These are phyloP conservation scores for Acronicta psi DNA, from an alignment of 2,888 invertebrate genomes.

Conservation along the genomic window DNA sequence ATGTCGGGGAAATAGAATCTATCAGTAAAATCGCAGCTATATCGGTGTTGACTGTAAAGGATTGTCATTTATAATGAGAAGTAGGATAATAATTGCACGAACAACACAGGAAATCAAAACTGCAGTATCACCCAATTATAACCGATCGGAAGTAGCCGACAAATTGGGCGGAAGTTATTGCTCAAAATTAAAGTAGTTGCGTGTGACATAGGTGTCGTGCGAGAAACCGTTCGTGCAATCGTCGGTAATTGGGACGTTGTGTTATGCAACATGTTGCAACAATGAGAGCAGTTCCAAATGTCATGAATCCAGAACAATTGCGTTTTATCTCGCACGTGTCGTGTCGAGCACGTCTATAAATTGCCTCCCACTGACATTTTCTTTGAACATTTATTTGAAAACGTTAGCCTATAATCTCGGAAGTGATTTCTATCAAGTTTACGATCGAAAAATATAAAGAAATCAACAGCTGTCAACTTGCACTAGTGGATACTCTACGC, in stretches of 20 bases:
- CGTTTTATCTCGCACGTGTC: constrained; percentile 54
- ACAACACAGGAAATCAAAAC: constrained; percentile 62
- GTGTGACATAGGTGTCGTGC: constrained; percentile 61
- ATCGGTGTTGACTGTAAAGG: constrained; percentile 12
- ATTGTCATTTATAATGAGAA: constrained; percentile 18
- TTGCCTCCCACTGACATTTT: constrained; percentile 53
- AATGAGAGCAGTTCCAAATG: constrained; percentile 61
- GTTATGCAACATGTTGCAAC: constrained; percentile 64
- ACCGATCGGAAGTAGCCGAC: constrained; percentile 67
- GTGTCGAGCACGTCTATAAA: constrained; percentile 44
- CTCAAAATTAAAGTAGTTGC: constrained; percentile 59
- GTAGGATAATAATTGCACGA: constrained; percentile 30
- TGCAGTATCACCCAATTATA: constrained; percentile 62
- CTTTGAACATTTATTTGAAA: constrained; percentile 42
- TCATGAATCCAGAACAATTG: constrained; percentile 64
- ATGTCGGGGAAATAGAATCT: constrained; percentile 59
- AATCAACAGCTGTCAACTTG: constrained; percentile 8
- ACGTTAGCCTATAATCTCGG: constrained; percentile 8
- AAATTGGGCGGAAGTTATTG: constrained; percentile 77
- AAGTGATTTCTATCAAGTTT: constrained; percentile 17
- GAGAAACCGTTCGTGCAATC: constrained; percentile 59
- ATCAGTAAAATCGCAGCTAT: constrained; percentile 33
- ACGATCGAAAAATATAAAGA: neutral
- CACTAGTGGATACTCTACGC: constrained; percentile 15
- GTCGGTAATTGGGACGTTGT: constrained; percentile 59